Evolutionary conservation across 2,888 invertebrate genomes (phyloP).

Genomic region (Ichneumon xanthorius): DNA sequence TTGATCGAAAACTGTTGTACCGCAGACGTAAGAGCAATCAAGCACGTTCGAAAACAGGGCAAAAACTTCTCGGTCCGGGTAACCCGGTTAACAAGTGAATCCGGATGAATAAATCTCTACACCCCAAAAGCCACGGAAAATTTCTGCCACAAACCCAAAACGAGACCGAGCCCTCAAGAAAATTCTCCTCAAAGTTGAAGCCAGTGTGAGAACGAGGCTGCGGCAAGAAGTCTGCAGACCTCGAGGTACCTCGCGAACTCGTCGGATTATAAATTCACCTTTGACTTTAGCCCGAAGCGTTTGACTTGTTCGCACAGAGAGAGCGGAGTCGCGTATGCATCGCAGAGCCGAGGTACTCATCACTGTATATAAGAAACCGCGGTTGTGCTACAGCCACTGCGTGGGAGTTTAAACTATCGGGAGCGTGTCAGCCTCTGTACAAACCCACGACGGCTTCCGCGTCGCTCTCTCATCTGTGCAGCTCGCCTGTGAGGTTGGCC

Average conservation of each 20-base stretch:
- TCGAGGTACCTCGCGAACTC: conserved; percentile 23
- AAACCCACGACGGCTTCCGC: conserved; percentile 10
- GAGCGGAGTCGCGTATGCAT: neutral
- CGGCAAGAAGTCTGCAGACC: conserved; percentile 14
- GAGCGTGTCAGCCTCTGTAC: conserved; percentile 1
- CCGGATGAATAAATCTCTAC: too few relatives aligned
- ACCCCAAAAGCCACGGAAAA: too few relatives aligned
- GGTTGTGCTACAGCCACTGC: neutral
- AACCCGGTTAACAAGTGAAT: too few relatives aligned
- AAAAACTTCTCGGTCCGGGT: too few relatives aligned
- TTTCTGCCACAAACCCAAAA: neutral
- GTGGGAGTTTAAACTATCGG: conserved; percentile 8
- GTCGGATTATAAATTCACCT: conserved; percentile 57
- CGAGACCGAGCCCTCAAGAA: neutral
- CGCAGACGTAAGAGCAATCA: too few relatives aligned
- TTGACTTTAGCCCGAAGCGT: conserved; percentile 49
- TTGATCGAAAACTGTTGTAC: too few relatives aligned
- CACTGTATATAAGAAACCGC: neutral
- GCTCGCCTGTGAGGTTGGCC: neutral
- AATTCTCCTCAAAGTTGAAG: conserved; percentile 19
- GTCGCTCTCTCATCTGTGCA: conserved; percentile 16
- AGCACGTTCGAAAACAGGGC: too few relatives aligned
- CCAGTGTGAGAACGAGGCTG: neutral
- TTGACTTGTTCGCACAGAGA: conserved; percentile 38
- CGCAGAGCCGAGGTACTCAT: neutral